Evolutionary conservation across 2,113 vertebrate species (phyloP).

Genomic region (Sardina pilchardus): DNA sequence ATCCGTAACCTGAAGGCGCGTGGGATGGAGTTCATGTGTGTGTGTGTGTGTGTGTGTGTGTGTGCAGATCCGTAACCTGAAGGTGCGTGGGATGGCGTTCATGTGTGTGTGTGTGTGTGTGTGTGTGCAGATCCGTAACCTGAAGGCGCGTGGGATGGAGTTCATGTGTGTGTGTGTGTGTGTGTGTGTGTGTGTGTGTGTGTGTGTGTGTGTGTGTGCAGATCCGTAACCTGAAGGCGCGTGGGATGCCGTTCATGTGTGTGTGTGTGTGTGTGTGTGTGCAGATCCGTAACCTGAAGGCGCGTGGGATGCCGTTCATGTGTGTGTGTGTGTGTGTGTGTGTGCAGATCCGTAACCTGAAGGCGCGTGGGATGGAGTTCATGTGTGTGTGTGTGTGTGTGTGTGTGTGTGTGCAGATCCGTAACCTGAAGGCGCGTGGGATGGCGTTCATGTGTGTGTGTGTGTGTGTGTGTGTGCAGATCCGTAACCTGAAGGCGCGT

Average conservation of each 20-base stretch:
- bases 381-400: constrained; percentile 68
- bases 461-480: constrained; percentile 61
- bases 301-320: no score
- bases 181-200: background rate
- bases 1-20: no score
- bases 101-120: constrained; percentile 67
- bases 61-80: constrained; percentile 83
- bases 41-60: background rate
- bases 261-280: constrained; percentile 48
- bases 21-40: no score
- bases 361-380: constrained; percentile 88
- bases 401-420: no score
- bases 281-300: no score
- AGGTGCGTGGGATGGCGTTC: constrained; percentile 88
- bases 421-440: no score
- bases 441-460: no score
- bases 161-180: no score
- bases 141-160: no score
- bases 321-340: background rate
- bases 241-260: constrained; percentile 88
- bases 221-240: constrained; percentile 85
- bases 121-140: no score
- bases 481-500: constrained; percentile 84
- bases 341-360: constrained; percentile 83
- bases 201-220: constrained; percentile 46